Conservation (phyloP, 2,888 invertebrate species). For the Herminia tarsipennalis region DNA sequence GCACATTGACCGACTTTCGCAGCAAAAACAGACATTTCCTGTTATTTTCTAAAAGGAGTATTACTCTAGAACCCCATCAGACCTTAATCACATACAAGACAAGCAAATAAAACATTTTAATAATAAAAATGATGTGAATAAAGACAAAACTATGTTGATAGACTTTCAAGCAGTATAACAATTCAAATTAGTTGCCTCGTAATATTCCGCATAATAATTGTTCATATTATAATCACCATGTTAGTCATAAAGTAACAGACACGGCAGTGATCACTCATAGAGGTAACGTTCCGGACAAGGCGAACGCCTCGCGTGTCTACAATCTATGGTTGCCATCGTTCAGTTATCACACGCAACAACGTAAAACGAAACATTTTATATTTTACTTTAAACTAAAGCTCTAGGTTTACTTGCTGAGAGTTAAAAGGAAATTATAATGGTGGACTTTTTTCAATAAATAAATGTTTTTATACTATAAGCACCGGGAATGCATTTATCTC, state of each 20-base stretch:
- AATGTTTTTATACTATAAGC: too few species aligned
- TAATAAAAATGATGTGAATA: too few species aligned
- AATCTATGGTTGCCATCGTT: constrained; percentile 41
- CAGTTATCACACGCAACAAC: constrained; percentile 54
- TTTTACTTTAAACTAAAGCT: constrained; percentile 31
- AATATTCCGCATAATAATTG: background rate
- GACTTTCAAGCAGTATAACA: too few species aligned
- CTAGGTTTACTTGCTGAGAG: background rate
- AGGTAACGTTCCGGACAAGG: constrained; percentile 31
- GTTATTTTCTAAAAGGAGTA: too few species aligned
- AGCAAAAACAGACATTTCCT: too few species aligned
- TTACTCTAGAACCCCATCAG: too few species aligned
- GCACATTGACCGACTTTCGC: too few species aligned
- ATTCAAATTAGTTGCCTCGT: background rate
- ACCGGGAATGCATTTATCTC: too few species aligned
- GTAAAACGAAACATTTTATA: constrained; percentile 32
- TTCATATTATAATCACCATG: background rate
- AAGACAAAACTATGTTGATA: too few species aligned
- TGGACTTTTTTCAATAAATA: too few species aligned
- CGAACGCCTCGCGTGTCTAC: constrained; percentile 58
- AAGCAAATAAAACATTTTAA: too few species aligned
- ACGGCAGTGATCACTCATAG: constrained; percentile 17
- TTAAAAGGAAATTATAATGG: background rate
- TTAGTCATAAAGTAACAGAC: constrained; percentile 8
- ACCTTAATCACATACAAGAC: too few species aligned